Percentiles rank a stretch among this genome's conserved stretches.
phyloP scores from a whole-genome alignment of 2,797 vertebrate genomes.

The Phalloptychus januarius region DNA sequence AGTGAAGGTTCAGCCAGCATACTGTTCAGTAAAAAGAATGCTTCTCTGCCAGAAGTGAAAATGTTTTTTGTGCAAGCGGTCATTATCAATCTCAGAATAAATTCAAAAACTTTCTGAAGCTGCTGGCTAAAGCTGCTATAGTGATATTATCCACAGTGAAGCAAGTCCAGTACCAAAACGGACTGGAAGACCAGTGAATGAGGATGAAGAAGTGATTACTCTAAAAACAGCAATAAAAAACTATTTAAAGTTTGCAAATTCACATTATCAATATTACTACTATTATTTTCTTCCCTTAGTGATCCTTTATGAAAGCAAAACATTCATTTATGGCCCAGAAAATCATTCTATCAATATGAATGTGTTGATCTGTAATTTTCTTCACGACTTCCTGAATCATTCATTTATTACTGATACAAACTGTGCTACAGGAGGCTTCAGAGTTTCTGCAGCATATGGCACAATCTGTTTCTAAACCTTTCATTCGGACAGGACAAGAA shows the following conservation, averaged over 20 bases:
- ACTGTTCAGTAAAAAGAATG: background rate
- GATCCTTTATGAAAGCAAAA: background rate
- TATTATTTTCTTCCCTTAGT: background rate
- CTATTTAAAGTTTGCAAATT: background rate
- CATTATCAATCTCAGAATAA: background rate
- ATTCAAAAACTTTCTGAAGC: background rate
- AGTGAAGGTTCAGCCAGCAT: background rate
- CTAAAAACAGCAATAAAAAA: background rate
- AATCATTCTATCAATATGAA: background rate
- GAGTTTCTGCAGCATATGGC: background rate
- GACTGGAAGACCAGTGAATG: background rate
- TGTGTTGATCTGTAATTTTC: background rate
- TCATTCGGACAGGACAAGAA: background rate
- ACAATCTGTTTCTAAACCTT: background rate
- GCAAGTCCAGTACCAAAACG: background rate
- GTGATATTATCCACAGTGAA: background rate
- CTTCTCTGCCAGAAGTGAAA: background rate
- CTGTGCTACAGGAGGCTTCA: background rate
- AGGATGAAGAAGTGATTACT: background rate
- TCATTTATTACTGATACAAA: background rate
- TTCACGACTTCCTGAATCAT: background rate
- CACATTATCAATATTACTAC: background rate
- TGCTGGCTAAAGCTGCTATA: background rate
- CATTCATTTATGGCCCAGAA: no score
- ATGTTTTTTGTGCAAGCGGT: background rate